Evolutionary conservation across 2,888 invertebrate species (phyloP).

Genomic region (Apotomis betuletana): DNA sequence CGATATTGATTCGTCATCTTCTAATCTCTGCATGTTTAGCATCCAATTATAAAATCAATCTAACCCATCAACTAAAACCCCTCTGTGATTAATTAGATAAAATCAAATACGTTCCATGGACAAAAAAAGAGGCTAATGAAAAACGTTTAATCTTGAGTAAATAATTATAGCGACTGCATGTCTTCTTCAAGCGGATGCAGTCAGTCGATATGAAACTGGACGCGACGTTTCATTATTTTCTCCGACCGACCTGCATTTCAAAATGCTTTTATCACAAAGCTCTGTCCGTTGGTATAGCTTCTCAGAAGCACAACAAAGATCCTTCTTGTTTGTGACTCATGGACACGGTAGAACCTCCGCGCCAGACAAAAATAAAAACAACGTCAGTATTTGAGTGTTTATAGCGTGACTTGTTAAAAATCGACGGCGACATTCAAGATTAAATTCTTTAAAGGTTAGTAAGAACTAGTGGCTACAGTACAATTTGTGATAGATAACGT

Average conservation of each 20-base stretch:
- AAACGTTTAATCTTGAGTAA: neutral
- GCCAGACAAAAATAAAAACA: slow-evolving; percentile 65
- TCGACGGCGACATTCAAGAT: slow-evolving; percentile 26
- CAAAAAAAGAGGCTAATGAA: neutral
- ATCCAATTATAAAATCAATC: slow-evolving; percentile 1
- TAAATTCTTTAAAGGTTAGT: slow-evolving; percentile 35
- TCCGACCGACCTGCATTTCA: slow-evolving; percentile 72
- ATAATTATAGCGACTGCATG: neutral
- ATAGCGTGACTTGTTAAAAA: slow-evolving; percentile 38
- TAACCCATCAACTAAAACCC: neutral
- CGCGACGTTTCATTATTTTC: slow-evolving; percentile 59
- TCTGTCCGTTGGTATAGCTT: slow-evolving; percentile 65
- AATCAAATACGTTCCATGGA: neutral
- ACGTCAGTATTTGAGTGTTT: slow-evolving; percentile 47
- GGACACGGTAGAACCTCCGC: slow-evolving; percentile 59
- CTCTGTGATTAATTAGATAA: slow-evolving; percentile 1
- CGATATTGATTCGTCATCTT: slow-evolving; percentile 70
- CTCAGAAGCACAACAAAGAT: slow-evolving; percentile 82
- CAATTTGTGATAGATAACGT: slow-evolving; percentile 22
- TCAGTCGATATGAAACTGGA: slow-evolving; percentile 28
- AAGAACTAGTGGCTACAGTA: slow-evolving; percentile 2
- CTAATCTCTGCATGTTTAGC: slow-evolving; percentile 46
- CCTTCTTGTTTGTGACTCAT: slow-evolving; percentile 77
- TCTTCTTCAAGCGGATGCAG: slow-evolving; percentile 18
- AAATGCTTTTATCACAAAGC: slow-evolving; percentile 78